A percentile compares a stretch with the other conserved stretches of the same genome.
Conservation (phyloP, 1,140 invertebrate genomes). For the Lineus longissimus region DNA sequence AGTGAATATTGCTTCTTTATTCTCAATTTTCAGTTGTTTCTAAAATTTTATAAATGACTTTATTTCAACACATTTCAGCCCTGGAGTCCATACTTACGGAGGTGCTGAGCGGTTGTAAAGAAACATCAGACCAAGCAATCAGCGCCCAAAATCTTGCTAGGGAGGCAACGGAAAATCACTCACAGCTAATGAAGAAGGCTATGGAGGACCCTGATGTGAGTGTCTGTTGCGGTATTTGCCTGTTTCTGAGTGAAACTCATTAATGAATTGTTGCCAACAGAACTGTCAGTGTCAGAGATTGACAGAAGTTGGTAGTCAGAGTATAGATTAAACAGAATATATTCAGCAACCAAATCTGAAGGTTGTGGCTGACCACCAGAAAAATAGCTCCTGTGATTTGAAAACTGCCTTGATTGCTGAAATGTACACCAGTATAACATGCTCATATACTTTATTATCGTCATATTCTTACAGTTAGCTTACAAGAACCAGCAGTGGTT, state of each 20-base stretch:
- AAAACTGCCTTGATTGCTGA: too few relatives aligned
- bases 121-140: slow-evolving; percentile 21
- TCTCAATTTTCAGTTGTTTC: not conserved
- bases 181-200: slow-evolving; percentile 42
- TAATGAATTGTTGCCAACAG: too few relatives aligned
- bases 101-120: slow-evolving; percentile 25
- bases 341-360: too few relatives aligned
- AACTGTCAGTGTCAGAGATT: too few relatives aligned
- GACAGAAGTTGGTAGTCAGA: too few relatives aligned
- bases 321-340: too few relatives aligned
- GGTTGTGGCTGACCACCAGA: too few relatives aligned
- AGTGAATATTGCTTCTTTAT: not conserved
- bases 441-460: not conserved
- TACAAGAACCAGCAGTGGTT: slow-evolving; percentile 44
- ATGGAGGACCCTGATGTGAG: slow-evolving; percentile 48
- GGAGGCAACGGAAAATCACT: slow-evolving; percentile 35
- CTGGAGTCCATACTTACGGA: slow-evolving; percentile 38
- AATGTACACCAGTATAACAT: too few relatives aligned
- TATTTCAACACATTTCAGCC: slow-evolving; percentile 33
- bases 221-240: too few relatives aligned
- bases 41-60: slow-evolving; percentile 1
- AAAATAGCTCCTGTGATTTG: too few relatives aligned
- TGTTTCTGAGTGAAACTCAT: not conserved
- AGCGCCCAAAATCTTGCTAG: slow-evolving; percentile 30
- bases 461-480: slow-evolving; percentile 25